These are phyloP conservation scores for Urosaurus nigricauda DNA, from an alignment of 2,797 vertebrate species.

Conservation along the genomic window DNA sequence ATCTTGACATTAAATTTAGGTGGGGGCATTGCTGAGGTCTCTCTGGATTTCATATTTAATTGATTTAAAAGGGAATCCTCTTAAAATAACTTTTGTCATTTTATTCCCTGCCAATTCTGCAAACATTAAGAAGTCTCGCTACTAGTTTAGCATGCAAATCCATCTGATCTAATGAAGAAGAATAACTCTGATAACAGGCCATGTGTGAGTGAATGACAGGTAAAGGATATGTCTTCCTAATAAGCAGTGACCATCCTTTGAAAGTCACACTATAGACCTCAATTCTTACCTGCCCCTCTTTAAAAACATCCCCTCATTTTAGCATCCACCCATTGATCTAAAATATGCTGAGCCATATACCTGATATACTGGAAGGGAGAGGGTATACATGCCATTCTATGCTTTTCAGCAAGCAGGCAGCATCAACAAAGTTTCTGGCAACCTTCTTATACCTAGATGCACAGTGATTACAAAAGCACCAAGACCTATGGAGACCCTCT, in stretches of 20 bases:
- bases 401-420: too few species aligned
- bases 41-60: conserved; percentile 19
- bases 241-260: neutral
- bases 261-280: neutral
- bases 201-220: neutral
- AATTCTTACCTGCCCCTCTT: too few species aligned
- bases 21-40: neutral
- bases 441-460: too few species aligned
- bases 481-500: too few species aligned
- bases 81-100: neutral
- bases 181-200: neutral
- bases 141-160: conserved; percentile 8
- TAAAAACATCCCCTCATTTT: too few species aligned
- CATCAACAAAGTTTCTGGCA: too few species aligned
- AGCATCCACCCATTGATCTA: too few species aligned
- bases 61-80: conserved; percentile 3
- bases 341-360: too few species aligned
- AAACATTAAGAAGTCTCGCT: conserved; percentile 14
- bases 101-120: conserved; percentile 17
- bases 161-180: neutral
- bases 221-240: neutral
- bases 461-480: too few species aligned
- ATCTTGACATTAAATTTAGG: conserved; percentile 15
- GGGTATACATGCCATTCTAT: too few species aligned
- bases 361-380: too few species aligned